A percentile compares a stretch with the other conserved stretches of the same genome.
phyloP scores from a whole-genome alignment of 2,888 invertebrate genomes.

The Cylloceria caligata region DNA sequence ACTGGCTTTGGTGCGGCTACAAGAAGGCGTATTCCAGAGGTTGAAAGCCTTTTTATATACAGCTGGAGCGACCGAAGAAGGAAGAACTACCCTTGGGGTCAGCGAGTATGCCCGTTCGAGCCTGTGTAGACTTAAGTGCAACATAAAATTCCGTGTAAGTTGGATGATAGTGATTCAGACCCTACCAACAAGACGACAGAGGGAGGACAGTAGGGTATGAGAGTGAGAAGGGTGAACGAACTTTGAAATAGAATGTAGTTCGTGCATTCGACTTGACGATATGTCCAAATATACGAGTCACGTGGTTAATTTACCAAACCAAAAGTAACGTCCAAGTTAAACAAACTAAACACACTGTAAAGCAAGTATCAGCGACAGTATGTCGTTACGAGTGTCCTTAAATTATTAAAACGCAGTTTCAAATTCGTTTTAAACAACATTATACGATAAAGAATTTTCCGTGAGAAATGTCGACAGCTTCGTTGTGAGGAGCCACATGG shows the following conservation, averaged over 20 bases:
- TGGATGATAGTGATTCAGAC: slow-evolving; percentile 15
- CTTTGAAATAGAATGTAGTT: not conserved
- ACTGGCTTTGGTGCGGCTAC: not conserved
- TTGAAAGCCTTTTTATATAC: slow-evolving; percentile 37
- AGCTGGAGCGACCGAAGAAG: not conserved
- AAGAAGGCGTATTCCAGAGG: not conserved
- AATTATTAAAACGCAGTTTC: no score
- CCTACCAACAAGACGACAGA: not conserved
- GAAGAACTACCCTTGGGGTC: not conserved
- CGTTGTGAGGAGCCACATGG: not conserved
- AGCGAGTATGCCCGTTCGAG: not conserved
- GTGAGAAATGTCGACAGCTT: no score
- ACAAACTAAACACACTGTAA: not conserved
- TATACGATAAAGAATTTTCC: not conserved
- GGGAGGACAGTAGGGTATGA: not conserved
- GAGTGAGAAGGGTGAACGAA: not conserved
- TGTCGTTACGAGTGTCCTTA: not conserved
- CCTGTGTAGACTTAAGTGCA: slow-evolving; percentile 19
- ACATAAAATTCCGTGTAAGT: slow-evolving; percentile 36
- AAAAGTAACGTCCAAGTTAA: not conserved
- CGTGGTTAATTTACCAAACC: not conserved
- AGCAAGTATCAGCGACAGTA: not conserved
- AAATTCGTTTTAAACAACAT: not conserved
- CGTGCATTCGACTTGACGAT: not conserved
- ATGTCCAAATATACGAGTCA: not conserved